Evolutionary conservation across 2,888 invertebrate genomes (phyloP).

Genomic region (Timema cristinae): DNA sequence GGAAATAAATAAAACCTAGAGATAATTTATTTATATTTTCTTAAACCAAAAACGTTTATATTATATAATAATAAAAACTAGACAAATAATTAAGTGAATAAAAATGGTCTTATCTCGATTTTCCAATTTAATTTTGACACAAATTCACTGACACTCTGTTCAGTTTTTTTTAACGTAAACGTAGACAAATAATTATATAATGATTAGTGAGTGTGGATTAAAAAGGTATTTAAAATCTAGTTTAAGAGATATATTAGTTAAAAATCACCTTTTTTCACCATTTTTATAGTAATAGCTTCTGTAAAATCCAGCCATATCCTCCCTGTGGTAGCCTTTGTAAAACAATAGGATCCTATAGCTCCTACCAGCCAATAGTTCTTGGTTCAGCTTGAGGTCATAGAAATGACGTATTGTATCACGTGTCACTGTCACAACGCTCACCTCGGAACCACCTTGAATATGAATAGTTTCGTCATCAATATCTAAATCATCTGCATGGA

Average conservation of each 20-base stretch:
- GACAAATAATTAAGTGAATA: no score
- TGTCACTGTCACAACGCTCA: neutral
- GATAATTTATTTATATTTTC: no score
- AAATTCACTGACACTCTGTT: no score
- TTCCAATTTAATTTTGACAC: no score
- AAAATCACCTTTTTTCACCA: neutral
- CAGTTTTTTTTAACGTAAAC: no score
- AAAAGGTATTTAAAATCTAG: no score
- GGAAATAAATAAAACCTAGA: no score
- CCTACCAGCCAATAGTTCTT: neutral
- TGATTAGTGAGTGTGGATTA: no score
- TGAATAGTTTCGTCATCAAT: slow-evolving; percentile 9
- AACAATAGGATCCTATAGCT: neutral
- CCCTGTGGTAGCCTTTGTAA: slow-evolving; percentile 10
- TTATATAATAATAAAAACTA: no score
- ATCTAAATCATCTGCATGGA: neutral
- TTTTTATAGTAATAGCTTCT: slow-evolving; percentile 1
- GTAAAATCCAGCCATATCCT: slow-evolving; percentile 8
- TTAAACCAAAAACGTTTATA: no score
- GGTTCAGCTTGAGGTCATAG: slow-evolving; percentile 3
- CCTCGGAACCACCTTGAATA: neutral
- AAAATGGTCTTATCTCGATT: no score
- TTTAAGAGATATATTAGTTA: neutral
- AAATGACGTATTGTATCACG: neutral
- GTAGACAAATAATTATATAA: no score